phyloP scores from a whole-genome alignment of 2,797 vertebrate species.

The Furcifer pardalis region DNA sequence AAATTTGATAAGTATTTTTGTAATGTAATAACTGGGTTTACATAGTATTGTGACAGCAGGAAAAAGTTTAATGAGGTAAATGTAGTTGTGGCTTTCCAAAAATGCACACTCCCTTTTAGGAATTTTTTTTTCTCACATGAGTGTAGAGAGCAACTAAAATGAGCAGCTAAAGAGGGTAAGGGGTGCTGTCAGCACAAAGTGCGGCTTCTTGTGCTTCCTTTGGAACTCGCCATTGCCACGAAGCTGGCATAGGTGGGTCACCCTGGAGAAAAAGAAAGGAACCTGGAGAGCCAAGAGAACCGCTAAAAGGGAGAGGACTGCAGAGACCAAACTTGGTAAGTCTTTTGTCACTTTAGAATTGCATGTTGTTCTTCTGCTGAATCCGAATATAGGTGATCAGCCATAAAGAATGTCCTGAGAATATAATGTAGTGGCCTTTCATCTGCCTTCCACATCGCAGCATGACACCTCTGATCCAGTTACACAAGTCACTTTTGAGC shows the following conservation, averaged over 20 bases:
- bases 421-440: too few species aligned
- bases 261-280: constrained; percentile 67
- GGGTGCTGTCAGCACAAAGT: constrained; percentile 86
- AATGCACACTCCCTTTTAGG: constrained; percentile 81
- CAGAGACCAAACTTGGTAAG: constrained; percentile 91
- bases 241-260: constrained; percentile 66
- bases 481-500: too few species aligned
- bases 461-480: too few species aligned
- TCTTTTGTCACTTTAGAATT: not conserved
- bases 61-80: constrained; percentile 96
- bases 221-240: constrained; percentile 69
- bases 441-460: too few species aligned
- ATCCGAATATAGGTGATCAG: too few species aligned
- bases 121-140: constrained; percentile 73
- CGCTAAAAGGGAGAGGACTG: constrained; percentile 83
- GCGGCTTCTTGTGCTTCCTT: constrained; percentile 83
- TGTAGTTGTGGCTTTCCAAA: constrained; percentile 79
- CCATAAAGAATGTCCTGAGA: too few species aligned
- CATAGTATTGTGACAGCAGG: constrained; percentile 65
- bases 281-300: constrained; percentile 54
- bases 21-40: constrained; percentile 78
- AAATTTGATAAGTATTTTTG: constrained; percentile 71
- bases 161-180: constrained; percentile 85
- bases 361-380: too few species aligned
- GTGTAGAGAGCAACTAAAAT: constrained; percentile 84